Conservation (phyloP, 2,113 vertebrate genomes). For the Callorhinus ursinus region DNA sequence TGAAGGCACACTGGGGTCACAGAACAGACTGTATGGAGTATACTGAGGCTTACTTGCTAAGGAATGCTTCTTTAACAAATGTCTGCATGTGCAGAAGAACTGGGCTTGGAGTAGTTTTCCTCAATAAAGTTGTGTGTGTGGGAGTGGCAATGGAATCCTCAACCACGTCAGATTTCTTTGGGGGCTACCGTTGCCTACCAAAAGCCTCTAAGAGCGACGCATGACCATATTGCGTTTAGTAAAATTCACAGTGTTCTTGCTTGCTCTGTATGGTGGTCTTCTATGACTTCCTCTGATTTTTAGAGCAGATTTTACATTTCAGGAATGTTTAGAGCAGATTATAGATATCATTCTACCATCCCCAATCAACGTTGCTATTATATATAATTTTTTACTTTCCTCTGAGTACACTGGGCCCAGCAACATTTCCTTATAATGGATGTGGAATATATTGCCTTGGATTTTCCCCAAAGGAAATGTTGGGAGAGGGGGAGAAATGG, state of each 20-base stretch:
- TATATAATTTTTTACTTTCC: constrained; percentile 10
- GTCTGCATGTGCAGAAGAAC: not conserved
- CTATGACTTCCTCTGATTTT: not conserved
- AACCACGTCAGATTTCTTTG: not conserved
- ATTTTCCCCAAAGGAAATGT: constrained; percentile 5
- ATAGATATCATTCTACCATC: not conserved
- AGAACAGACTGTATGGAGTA: not conserved
- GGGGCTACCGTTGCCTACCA: not conserved
- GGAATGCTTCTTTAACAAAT: not conserved
- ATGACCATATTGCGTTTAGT: not conserved
- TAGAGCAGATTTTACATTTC: not conserved
- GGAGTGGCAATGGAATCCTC: not conserved
- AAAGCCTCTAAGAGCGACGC: not conserved
- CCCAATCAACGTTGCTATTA: not conserved
- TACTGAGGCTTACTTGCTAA: not conserved
- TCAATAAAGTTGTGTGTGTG: not conserved
- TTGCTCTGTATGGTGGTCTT: not conserved
- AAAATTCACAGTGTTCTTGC: not conserved
- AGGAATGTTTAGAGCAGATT: not conserved
- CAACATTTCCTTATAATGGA: constrained; percentile 21
- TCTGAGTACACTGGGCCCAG: not conserved
- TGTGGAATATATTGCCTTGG: not conserved
- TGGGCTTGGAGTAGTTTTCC: not conserved
- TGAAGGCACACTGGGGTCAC: not conserved
- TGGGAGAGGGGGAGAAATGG: not conserved